phyloP scores from a whole-genome alignment of 2,113 vertebrate species.

The Cephalophus harveyi region DNA sequence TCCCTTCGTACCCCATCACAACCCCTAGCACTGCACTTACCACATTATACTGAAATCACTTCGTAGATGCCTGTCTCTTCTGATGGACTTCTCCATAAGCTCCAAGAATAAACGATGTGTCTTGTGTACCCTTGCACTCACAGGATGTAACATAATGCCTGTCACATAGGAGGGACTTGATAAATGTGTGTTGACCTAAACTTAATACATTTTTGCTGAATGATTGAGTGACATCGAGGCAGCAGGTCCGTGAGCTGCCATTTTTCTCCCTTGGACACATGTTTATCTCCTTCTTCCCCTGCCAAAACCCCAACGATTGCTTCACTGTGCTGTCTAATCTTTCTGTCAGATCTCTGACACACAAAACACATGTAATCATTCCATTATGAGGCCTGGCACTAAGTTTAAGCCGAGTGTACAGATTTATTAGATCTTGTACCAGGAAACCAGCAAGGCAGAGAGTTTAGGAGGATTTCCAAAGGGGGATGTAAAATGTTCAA shows the following conservation, averaged over 20 bases:
- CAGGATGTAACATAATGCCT: constrained; percentile 32
- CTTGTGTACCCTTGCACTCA: not conserved
- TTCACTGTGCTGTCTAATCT: constrained; percentile 66
- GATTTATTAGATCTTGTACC: constrained; percentile 68
- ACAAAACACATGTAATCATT: constrained; percentile 72
- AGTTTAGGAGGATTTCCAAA: constrained; percentile 33
- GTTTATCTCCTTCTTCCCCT: constrained; percentile 65
- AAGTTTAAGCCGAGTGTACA: constrained; percentile 55
- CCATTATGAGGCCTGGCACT: constrained; percentile 67
- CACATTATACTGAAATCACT: not conserved
- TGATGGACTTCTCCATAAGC: not conserved
- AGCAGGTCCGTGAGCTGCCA: constrained; percentile 46
- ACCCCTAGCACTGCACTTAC: not conserved
- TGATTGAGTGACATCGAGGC: constrained; percentile 63
- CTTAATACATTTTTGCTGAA: constrained; percentile 72
- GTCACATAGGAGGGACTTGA: constrained; percentile 39
- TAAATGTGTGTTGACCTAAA: constrained; percentile 67
- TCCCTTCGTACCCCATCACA: not conserved
- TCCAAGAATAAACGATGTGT: constrained; percentile 49
- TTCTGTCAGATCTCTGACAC: constrained; percentile 72
- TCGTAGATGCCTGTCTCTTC: not conserved
- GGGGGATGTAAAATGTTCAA: constrained; percentile 10
- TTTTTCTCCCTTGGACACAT: constrained; percentile 62
- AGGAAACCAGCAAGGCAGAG: constrained; percentile 54
- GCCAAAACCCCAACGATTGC: constrained; percentile 65